Evolutionary conservation across 2,113 vertebrate species (phyloP).

Genomic region (Scartelaos histophorus): DNA sequence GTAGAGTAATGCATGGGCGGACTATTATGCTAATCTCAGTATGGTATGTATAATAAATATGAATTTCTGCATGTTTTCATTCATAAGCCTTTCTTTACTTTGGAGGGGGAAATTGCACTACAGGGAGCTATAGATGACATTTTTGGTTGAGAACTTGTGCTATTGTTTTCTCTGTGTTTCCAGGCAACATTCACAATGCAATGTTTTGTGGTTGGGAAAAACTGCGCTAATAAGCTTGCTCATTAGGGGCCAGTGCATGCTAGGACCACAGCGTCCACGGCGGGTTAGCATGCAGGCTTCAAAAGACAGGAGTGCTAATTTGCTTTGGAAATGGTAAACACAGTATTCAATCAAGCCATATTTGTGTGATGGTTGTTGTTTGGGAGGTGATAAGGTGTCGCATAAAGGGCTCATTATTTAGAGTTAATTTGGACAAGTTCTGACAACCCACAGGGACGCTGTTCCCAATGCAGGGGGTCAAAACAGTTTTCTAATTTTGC

Average conservation of each 20-base stretch:
- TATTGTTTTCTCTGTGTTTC: conserved; percentile 62
- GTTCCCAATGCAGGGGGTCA: conserved; percentile 25
- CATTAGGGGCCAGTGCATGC: conserved; percentile 58
- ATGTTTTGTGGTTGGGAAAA: conserved; percentile 37
- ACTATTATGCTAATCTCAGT: conserved; percentile 15
- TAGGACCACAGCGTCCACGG: conserved; percentile 62
- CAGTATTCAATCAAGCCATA: conserved; percentile 48
- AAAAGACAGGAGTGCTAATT: conserved; percentile 63
- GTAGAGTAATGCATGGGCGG: not conserved
- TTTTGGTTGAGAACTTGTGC: conserved; percentile 30
- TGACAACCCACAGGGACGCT: conserved; percentile 36
- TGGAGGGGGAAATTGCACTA: conserved; percentile 34
- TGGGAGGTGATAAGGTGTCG: conserved; percentile 41
- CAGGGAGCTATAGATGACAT: conserved; percentile 30
- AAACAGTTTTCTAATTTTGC: not conserved
- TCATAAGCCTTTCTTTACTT: conserved; percentile 12
- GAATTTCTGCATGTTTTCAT: conserved; percentile 6
- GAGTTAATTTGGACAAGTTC: conserved; percentile 54
- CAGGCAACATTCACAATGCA: conserved; percentile 58
- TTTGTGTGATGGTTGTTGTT: conserved; percentile 37
- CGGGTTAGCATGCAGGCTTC: conserved; percentile 61
- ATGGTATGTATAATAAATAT: conserved; percentile 27
- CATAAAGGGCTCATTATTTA: conserved; percentile 68
- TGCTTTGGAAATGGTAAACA: conserved; percentile 62
- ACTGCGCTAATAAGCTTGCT: conserved; percentile 67